Conservation (phyloP, 1,140 invertebrate species). For the Aricia agestis region DNA sequence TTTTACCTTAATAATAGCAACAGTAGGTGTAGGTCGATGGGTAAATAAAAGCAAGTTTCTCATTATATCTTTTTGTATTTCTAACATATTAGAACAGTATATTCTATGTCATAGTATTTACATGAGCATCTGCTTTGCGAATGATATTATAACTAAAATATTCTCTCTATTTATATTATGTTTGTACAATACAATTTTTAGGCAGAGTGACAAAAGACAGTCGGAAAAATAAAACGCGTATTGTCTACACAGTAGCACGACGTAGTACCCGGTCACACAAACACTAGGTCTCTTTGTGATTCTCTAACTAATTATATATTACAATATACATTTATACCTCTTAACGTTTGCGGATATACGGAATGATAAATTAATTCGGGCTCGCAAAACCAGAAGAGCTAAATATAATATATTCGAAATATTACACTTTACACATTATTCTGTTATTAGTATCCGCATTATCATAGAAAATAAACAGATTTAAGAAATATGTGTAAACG, state of each 20-base stretch:
- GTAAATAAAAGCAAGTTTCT: conserved; percentile 39
- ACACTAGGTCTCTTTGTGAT: background rate
- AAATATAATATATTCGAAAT: background rate
- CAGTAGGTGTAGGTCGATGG: background rate
- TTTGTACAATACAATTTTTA: conserved; percentile 53
- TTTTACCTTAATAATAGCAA: too few species aligned
- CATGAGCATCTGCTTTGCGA: conserved; percentile 66
- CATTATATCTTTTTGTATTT: conserved; percentile 62
- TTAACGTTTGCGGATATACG: background rate
- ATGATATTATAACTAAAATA: conserved; percentile 67
- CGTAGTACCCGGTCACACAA: background rate
- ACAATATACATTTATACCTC: background rate
- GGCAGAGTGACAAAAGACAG: conserved; percentile 49
- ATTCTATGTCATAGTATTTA: conserved; percentile 61
- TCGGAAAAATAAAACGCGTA: conserved; percentile 7
- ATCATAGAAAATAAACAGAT: background rate
- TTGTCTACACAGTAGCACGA: background rate
- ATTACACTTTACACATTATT: background rate
- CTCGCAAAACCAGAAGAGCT: background rate
- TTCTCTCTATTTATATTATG: conserved; percentile 60
- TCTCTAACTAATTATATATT: background rate
- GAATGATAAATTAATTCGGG: background rate
- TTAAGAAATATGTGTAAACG: background rate
- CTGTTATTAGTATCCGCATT: too few species aligned
- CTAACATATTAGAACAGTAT: conserved; percentile 63